Evolutionary conservation across 2,113 vertebrate genomes (phyloP).

Genomic region (Passer domesticus): DNA sequence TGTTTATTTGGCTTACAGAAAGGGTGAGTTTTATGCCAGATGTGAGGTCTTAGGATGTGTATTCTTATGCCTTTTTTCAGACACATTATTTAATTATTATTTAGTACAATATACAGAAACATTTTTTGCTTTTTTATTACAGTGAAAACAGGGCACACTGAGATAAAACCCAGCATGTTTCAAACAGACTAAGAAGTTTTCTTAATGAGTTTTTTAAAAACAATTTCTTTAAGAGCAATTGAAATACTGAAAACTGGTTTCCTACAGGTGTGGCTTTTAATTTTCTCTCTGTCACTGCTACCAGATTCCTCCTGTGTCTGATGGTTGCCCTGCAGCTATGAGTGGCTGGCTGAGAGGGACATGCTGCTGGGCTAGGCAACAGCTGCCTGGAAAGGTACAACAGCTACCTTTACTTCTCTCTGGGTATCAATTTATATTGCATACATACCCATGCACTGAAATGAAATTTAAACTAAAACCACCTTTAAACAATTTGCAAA

Average conservation of each 20-base stretch:
- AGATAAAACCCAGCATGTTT: not conserved
- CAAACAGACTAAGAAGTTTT: not conserved
- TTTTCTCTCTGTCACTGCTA: not conserved
- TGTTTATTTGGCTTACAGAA: not conserved
- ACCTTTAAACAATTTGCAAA: not conserved
- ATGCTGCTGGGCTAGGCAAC: not conserved
- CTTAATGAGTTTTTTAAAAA: not conserved
- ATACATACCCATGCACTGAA: not conserved
- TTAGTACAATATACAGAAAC: not conserved
- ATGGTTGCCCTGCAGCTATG: not conserved
- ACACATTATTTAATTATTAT: not conserved
- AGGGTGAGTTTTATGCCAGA: not conserved
- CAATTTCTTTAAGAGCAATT: conserved; percentile 23
- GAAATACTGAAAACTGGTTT: not conserved
- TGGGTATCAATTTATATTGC: not conserved
- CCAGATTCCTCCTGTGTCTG: not conserved
- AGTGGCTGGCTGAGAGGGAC: not conserved
- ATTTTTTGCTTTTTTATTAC: not conserved
- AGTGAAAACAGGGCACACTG: not conserved
- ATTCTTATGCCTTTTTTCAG: not conserved
- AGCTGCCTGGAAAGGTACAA: not conserved
- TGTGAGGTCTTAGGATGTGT: not conserved
- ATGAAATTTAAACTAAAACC: not conserved
- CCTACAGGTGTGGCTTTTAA: not conserved
- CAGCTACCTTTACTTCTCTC: not conserved